These are phyloP conservation scores for Drosophila parthenogenetica DNA, from an alignment of 2,888 invertebrate species.

Conservation along the genomic window DNA sequence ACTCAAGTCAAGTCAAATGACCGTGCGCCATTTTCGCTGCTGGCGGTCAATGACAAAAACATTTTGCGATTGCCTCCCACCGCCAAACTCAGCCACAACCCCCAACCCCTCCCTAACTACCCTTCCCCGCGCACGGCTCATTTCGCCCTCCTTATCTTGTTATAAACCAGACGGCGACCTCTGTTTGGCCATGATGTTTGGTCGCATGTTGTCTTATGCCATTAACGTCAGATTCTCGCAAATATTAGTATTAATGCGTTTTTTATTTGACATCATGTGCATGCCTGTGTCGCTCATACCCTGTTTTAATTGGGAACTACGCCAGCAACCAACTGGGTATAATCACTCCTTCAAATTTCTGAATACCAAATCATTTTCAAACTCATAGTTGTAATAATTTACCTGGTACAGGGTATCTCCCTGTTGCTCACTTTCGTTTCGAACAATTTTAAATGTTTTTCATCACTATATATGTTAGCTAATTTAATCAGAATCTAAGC, in stretches of 20 bases:
- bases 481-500: neutral
- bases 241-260: constrained; percentile 78
- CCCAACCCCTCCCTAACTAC: too few species aligned
- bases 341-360: neutral
- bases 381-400: neutral
- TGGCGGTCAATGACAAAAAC: constrained; percentile 77
- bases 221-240: constrained; percentile 78
- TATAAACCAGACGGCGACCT: constrained; percentile 44
- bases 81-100: neutral
- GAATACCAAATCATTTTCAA: neutral
- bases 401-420: neutral
- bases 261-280: constrained; percentile 67
- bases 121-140: neutral
- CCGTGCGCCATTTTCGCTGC: constrained; percentile 76
- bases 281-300: constrained; percentile 28
- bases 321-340: neutral
- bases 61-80: constrained; percentile 51
- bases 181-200: constrained; percentile 45
- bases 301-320: neutral
- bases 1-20: constrained; percentile 61
- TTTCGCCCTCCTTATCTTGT: neutral
- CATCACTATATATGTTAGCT: neutral
- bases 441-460: neutral
- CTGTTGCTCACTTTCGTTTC: neutral
- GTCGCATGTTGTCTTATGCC: constrained; percentile 57